Evolutionary conservation across 2,113 vertebrate species (phyloP), one percentile per base, ranked within the genome.

Genomic region (Lathamus discolor): DNA sequence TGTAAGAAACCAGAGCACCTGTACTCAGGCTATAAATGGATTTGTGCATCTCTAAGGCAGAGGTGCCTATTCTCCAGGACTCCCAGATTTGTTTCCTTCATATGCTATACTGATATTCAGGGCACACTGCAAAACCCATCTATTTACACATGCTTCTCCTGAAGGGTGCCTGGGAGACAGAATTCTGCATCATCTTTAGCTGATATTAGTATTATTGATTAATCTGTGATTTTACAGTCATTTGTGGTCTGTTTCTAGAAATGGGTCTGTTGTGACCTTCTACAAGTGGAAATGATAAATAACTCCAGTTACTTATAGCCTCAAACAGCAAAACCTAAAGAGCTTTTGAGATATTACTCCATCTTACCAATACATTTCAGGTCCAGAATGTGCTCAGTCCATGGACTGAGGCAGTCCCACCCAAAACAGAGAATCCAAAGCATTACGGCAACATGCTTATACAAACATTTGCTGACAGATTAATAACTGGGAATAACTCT

Each of bases 161-260:
- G 19, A 87, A 33, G 31, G 4, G 0, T 62, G 35, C 37, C 11
- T 63, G 33, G 33, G 39, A 77, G 27, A 39, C 43, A 73, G 23
- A 88, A 70, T 46, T 81, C 67, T 74, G 8, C 35, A 35, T 86
- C 73, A 43, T 62, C 20, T 90, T 73, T 59, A 73, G 48, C 2
- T 85, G 11, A 20, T 90, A 90, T 51, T 52, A 76, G 46, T 86
- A 90, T 68, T 35, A 52, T 33, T 86, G 62, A 92, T 94, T 77
- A 69, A 44, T 39, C 35, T 75, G 43, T 39, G 24, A 72, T 51
- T 90, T 68, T 88, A 43, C 11, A 64, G 48, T 64, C 91, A 90
- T 81, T 86, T 80, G 48, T 88, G 14, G 2, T 62, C 37, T 76
- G 61, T 68, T 91, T 80, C 77, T 91, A 66, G 68, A 78, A 92